Evolutionary conservation across 2,797 vertebrate genomes (phyloP), one percentile per base, ranked within the genome.

Genomic region (Platyrinchus mystaceus): DNA sequence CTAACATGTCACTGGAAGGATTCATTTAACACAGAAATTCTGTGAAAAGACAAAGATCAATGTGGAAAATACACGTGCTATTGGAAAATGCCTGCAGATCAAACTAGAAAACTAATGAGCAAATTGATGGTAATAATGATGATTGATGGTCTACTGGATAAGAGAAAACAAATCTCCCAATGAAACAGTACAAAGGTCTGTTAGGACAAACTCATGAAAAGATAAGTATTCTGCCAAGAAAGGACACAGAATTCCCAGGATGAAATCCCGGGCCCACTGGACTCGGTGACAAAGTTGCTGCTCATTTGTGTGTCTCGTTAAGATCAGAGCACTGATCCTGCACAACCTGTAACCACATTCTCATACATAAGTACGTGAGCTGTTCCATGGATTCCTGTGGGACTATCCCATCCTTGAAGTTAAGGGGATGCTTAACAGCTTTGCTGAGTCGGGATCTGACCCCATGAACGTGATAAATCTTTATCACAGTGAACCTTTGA

Each of bases 21-120:
- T 81, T 70, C 10, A 67, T 74, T 94, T 84, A 76, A 86, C 74
- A 58, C 2, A 88, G 80, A 79, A 82, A 91, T 75, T 47, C 41
- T 22, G 30, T 91, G 91, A 27, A 93, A 90, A 88, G 74, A 49
- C 66, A 63, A 84, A 91, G 92, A 94, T 93, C 89, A 84, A 74
- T 88, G 70, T 39, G 50, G 86, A 76, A 91, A 95, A 83, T 67
- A 55, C 34, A 39, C 6, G 10, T 6, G 9, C 32, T 84, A 58
- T 68, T 74, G 87, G 63, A 91, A 93, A 89, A 84, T 64, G 75
- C 49, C 80, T 77, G 56, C 39, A 87, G 75, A 94, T 93, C 84
- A 84, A 76, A 64, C 56, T 47, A 49, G 44, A 34, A 90, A 90
- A 76, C 52, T 79, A 84, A 88, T 49, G 67, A 90, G 55, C 46